Evolutionary conservation across 1,140 invertebrate species (phyloP).

Genomic region (Hesperophylax magnus): DNA sequence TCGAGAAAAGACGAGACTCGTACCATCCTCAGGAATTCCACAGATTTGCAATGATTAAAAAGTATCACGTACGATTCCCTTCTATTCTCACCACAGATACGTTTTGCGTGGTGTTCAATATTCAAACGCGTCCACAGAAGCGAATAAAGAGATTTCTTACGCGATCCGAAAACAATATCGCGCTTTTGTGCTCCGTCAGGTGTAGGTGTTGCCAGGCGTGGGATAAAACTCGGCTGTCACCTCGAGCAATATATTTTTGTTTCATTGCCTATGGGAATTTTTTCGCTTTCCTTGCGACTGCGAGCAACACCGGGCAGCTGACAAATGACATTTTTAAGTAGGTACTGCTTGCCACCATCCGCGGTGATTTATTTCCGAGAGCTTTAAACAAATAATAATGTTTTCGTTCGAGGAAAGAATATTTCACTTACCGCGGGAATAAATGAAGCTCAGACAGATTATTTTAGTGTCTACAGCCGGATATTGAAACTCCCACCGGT

Average conservation of each 20-base stretch:
- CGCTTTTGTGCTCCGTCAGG: conserved; percentile 55
- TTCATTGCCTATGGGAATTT: conserved; percentile 41
- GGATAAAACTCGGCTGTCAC: conserved; percentile 52
- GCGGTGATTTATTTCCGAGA: conserved; percentile 26
- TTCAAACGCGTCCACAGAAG: conserved; percentile 46
- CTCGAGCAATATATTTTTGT: conserved; percentile 43
- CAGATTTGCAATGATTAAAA: conserved; percentile 12
- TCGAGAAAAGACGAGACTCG: no score
- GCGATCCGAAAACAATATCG: conserved; percentile 58
- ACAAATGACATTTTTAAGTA: conserved; percentile 39
- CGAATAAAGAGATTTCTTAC: conserved; percentile 57
- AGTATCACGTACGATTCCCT: conserved; percentile 26
- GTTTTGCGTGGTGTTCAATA: conserved; percentile 37
- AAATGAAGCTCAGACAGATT: conserved; percentile 30
- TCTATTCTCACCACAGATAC: conserved; percentile 1
- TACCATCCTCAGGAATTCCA: no score
- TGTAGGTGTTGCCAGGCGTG: conserved; percentile 53
- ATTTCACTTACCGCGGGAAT: conserved; percentile 33
- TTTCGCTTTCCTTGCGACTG: conserved; percentile 31
- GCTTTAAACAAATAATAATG: conserved; percentile 34
- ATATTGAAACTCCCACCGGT: conserved; percentile 26
- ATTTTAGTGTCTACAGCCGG: conserved; percentile 10
- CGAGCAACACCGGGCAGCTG: conserved; percentile 24
- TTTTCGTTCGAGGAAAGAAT: conserved; percentile 31
- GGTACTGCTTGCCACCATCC: conserved; percentile 18